Percentiles rank a stretch among this genome's conserved stretches.
These are phyloP conservation scores for Zingel zingel DNA, from an alignment of 2,113 vertebrate species.

Conservation along the genomic window DNA sequence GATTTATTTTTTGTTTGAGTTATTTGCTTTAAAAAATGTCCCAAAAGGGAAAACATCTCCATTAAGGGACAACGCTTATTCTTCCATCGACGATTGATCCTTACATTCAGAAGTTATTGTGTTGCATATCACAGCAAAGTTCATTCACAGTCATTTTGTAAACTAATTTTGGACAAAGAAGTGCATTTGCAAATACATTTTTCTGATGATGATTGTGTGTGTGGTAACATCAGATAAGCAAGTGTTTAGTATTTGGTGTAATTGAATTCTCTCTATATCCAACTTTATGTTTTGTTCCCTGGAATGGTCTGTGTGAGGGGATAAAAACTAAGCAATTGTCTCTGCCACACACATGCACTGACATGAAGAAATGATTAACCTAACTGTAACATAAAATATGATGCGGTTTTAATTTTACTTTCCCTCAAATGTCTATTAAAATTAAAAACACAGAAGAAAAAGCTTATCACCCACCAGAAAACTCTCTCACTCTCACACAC, in stretches of 20 bases:
- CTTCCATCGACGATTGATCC: not conserved
- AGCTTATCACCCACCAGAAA: constrained; percentile 34
- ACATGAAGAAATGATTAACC: not conserved
- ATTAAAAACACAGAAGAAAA: constrained; percentile 2
- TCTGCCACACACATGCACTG: not conserved
- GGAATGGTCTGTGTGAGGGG: not conserved
- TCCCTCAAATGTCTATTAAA: constrained; percentile 12
- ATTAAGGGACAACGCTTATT: not conserved
- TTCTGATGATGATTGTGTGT: not conserved
- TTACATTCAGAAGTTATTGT: not conserved
- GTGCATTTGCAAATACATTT: not conserved
- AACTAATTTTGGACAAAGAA: not conserved
- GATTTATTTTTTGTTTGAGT: constrained; percentile 28
- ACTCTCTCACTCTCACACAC: constrained; percentile 15
- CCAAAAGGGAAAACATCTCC: constrained; percentile 1
- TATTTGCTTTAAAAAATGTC: constrained; percentile 8
- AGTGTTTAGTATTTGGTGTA: not conserved
- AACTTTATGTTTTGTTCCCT: not conserved
- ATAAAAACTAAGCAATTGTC: constrained; percentile 1
- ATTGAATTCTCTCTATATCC: constrained; percentile 3
- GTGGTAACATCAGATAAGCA: not conserved
- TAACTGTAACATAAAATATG: not conserved
- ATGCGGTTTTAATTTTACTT: not conserved
- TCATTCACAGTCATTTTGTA: not conserved
- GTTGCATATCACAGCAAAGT: not conserved